Evolutionary conservation across 53 echinoderm and acorn worm genomes (phyloP), one percentile per base, ranked within the genome.

Genomic region (Apostichopus leukothele): DNA sequence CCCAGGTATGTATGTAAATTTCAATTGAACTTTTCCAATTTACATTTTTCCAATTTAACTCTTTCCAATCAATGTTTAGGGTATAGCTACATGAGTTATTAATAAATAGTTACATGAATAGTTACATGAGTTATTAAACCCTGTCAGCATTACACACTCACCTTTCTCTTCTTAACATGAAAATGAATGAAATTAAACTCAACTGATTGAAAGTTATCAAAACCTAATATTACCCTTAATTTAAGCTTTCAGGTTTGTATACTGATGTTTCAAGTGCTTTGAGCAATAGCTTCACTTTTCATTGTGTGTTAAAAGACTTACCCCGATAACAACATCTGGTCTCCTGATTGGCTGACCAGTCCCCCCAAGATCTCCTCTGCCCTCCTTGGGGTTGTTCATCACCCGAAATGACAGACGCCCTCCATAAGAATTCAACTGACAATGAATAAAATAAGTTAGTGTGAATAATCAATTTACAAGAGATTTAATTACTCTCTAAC

Each of bases 361-460:
- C 18, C 81, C 67, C 5, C 22, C 60, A 6, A 51, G 76, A 78
- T 91, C 94, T 14, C 87, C 90, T 22, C 91, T 60, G 21, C 78
- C 79, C 0, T 90, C 88, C 75, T 87, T 68, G 7, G 88, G 81
- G 22, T 92, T 94, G 76, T 94, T 94, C n/a, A 68, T 63, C n/a
- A 97, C 94, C 11, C 89, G 91, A 67, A 94, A 97, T 80, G 94
- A 93, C 14, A 97, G 89, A 27, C 88, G 89, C 26, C 97, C 97
- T 78, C 97, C 95, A 75, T 97, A 96, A 2, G 96, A 86, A 66
- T 91, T 91, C 76, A 96, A 79, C 96, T 96, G 88, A 26, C 26
- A 16, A 76, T 50, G 6, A 76, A 76, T 13, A 10, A n/a, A 39
- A 75, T 10, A 75, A 22, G 2, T 39, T 39, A 3, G 39, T 2